phyloP scores from a whole-genome alignment of 2,888 invertebrate species.

The Lasius platythorax region DNA sequence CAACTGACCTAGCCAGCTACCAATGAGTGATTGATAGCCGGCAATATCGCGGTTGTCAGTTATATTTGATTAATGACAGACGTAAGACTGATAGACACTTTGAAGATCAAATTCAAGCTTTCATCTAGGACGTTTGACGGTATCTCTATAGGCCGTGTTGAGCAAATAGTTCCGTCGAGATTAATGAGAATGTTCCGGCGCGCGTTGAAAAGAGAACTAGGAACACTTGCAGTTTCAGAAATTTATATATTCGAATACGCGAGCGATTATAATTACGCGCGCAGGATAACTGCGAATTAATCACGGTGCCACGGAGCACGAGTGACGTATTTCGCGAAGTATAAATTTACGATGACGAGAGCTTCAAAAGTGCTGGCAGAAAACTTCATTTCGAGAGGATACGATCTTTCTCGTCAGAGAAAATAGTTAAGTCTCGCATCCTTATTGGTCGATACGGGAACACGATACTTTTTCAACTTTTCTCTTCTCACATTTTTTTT shows the following conservation, averaged over 20 bases:
- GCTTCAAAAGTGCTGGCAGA: conserved; percentile 31
- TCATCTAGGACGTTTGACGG: conserved; percentile 29
- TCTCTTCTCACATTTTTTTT: background rate
- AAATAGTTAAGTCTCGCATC: conserved; percentile 50
- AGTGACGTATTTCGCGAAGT: conserved; percentile 43
- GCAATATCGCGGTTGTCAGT: conserved; percentile 45
- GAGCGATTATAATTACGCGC: conserved; percentile 17
- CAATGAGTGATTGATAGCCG: conserved; percentile 45
- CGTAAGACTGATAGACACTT: conserved; percentile 51
- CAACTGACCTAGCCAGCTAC: conserved; percentile 25
- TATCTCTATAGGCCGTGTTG: background rate
- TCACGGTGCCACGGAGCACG: conserved; percentile 5
- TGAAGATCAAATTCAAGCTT: conserved; percentile 32
- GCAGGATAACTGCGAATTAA: conserved; percentile 32
- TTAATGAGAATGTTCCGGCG: conserved; percentile 34
- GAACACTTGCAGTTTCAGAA: conserved; percentile 21
- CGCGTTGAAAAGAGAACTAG: conserved; percentile 33
- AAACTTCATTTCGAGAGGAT: conserved; percentile 24
- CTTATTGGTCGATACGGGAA: conserved; percentile 13
- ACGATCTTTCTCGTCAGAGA: conserved; percentile 26
- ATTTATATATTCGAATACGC: conserved; percentile 38
- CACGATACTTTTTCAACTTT: background rate
- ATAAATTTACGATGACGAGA: conserved; percentile 56
- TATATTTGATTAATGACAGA: conserved; percentile 51
- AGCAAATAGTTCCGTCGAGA: conserved; percentile 38